A percentile compares a stretch with the other conserved stretches of the same genome.
Conservation (phyloP, 2,888 invertebrate species). For the Neuroscelio doddi region DNA sequence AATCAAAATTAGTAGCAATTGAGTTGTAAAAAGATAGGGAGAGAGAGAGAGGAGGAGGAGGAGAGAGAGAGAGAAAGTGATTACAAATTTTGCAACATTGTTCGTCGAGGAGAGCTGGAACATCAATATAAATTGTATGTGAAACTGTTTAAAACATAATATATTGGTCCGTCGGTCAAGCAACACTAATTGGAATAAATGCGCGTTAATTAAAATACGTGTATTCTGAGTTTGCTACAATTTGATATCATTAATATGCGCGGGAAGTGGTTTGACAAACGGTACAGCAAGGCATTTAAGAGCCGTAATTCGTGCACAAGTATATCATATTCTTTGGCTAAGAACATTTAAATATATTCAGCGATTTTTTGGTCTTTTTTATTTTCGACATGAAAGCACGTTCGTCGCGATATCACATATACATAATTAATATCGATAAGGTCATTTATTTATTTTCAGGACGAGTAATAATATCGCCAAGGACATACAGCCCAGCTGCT, state of each 20-base stretch:
- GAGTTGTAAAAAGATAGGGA: too few relatives aligned
- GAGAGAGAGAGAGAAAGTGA: too few relatives aligned
- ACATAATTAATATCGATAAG: slow-evolving; percentile 36
- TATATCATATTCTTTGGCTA: slow-evolving; percentile 36
- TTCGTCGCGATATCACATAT: slow-evolving; percentile 15
- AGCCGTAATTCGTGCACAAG: slow-evolving; percentile 32
- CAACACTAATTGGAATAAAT: slow-evolving; percentile 42
- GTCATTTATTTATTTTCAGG: slow-evolving; percentile 17
- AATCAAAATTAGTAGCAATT: too few relatives aligned
- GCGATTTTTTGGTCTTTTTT: slow-evolving; percentile 17
- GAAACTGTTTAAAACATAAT: slow-evolving; percentile 36
- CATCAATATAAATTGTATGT: slow-evolving; percentile 32
- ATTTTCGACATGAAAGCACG: slow-evolving; percentile 22
- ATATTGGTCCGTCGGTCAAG: slow-evolving; percentile 37
- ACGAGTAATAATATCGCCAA: slow-evolving; percentile 25
- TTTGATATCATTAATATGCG: slow-evolving; percentile 34
- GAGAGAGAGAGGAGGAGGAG: too few relatives aligned
- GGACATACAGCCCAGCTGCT: slow-evolving; percentile 27
- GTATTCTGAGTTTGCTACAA: slow-evolving; percentile 31
- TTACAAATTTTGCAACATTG: too few relatives aligned
- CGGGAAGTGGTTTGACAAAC: slow-evolving; percentile 40
- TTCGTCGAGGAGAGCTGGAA: neutral
- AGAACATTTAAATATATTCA: slow-evolving; percentile 25
- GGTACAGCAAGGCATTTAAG: slow-evolving; percentile 35
- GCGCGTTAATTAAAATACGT: slow-evolving; percentile 45